Percentiles rank a stretch among this genome's conserved stretches.
Conservation (phyloP, 2,113 vertebrate genomes). For the Brachirus orientalis region DNA sequence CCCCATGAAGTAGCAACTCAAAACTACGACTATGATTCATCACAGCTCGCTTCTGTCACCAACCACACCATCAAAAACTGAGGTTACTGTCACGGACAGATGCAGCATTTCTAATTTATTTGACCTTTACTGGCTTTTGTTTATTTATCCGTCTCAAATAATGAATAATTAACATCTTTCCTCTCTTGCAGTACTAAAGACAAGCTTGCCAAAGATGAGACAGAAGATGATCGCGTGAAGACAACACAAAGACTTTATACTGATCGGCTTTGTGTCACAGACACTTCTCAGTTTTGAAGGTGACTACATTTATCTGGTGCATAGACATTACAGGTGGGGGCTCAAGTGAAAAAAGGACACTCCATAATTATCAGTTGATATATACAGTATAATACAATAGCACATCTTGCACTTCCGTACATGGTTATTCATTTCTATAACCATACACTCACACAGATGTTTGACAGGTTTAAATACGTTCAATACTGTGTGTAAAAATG, state of each 20-base stretch:
- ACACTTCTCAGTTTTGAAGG: constrained; percentile 3
- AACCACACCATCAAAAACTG: constrained; percentile 34
- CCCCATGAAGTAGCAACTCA: constrained; percentile 81
- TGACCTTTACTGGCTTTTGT: background rate
- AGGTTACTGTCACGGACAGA: constrained; percentile 13
- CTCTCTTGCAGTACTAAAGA: constrained; percentile 10
- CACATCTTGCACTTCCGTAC: too few species aligned
- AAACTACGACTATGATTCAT: constrained; percentile 31
- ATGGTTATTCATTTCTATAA: too few species aligned
- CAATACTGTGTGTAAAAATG: too few species aligned
- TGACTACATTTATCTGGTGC: background rate
- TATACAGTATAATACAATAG: too few species aligned
- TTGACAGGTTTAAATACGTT: too few species aligned
- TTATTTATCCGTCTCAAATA: background rate
- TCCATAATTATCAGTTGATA: too few species aligned
- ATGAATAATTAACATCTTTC: background rate
- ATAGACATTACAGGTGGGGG: background rate
- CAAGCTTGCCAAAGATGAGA: constrained; percentile 15
- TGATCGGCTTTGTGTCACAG: too few species aligned
- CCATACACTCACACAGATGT: too few species aligned
- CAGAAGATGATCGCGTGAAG: constrained; percentile 10
- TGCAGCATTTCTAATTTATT: too few species aligned
- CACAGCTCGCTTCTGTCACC: constrained; percentile 30
- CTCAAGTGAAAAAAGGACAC: too few species aligned
- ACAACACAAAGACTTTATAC: background rate